phyloP scores from a whole-genome alignment of 2,113 vertebrate genomes.

The Guaruba guarouba region DNA sequence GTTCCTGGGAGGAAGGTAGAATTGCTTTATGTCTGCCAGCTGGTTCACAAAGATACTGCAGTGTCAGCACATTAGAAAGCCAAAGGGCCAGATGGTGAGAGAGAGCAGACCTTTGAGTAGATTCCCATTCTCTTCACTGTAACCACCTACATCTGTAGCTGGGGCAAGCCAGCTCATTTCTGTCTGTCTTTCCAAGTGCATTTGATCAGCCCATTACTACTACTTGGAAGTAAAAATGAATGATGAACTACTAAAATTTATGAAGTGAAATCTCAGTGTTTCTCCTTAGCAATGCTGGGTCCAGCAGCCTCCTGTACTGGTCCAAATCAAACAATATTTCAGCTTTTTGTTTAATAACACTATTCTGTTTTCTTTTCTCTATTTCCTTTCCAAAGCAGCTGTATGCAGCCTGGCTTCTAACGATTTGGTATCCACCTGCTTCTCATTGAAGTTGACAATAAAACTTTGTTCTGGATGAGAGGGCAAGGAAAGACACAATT shows the following conservation, averaged over 20 bases:
- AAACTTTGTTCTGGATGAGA: background rate
- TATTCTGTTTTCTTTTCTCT: background rate
- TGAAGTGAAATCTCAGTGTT: background rate
- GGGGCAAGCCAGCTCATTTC: constrained; percentile 5
- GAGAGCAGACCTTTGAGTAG: background rate
- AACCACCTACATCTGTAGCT: background rate
- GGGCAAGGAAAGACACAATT: background rate
- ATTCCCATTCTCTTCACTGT: background rate
- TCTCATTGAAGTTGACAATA: background rate
- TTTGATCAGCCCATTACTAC: background rate
- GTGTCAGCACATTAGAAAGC: constrained; percentile 20
- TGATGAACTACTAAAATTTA: background rate
- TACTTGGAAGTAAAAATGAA: background rate
- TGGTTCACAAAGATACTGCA: constrained; percentile 24
- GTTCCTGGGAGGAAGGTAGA: background rate
- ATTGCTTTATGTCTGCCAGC: constrained; percentile 10
- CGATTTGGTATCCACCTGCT: constrained; percentile 8
- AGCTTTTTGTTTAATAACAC: background rate
- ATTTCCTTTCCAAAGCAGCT: constrained; percentile 25
- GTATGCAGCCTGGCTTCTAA: background rate
- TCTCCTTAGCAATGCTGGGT: background rate
- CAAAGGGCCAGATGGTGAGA: constrained; percentile 59
- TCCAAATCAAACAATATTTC: background rate
- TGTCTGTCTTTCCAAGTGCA: background rate
- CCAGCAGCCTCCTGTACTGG: background rate